Percentiles rank a stretch among this genome's conserved stretches.
Evolutionary conservation across 2,888 invertebrate species (phyloP).

Genomic region (Nomada hirtipes): DNA sequence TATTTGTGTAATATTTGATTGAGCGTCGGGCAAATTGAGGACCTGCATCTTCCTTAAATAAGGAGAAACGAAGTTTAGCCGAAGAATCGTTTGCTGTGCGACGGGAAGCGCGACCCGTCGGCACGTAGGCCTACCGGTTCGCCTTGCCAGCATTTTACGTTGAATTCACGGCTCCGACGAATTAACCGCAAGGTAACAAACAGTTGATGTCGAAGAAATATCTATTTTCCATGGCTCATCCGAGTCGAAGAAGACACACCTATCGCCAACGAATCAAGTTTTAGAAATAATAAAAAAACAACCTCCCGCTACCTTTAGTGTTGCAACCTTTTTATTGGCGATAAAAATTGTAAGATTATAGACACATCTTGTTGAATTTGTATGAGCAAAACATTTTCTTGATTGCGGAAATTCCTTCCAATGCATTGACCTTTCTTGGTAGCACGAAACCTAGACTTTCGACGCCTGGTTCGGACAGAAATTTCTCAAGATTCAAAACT

Average conservation of each 20-base stretch:
- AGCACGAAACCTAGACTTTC: background rate
- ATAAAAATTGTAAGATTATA: background rate
- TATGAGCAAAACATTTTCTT: background rate
- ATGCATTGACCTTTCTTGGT: background rate
- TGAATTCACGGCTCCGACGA: conserved; percentile 8
- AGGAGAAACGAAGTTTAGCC: conserved; percentile 7
- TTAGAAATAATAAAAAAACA: no score
- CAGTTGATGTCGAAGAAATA: background rate
- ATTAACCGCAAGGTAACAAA: background rate
- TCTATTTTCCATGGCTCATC: background rate
- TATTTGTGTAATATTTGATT: background rate
- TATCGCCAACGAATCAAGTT: no score
- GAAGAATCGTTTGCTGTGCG: conserved; percentile 68
- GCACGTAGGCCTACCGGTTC: conserved; percentile 67
- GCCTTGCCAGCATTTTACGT: background rate
- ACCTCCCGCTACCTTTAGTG: no score
- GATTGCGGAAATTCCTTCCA: background rate
- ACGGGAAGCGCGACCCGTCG: conserved; percentile 82
- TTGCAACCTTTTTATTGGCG: background rate
- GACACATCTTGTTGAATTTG: background rate
- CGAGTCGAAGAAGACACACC: no score
- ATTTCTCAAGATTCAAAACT: background rate
- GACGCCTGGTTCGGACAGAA: background rate
- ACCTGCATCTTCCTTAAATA: background rate
- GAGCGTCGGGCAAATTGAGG: background rate